phyloP scores from a whole-genome alignment of 2,797 vertebrate genomes.

The Potorous gilbertii region DNA sequence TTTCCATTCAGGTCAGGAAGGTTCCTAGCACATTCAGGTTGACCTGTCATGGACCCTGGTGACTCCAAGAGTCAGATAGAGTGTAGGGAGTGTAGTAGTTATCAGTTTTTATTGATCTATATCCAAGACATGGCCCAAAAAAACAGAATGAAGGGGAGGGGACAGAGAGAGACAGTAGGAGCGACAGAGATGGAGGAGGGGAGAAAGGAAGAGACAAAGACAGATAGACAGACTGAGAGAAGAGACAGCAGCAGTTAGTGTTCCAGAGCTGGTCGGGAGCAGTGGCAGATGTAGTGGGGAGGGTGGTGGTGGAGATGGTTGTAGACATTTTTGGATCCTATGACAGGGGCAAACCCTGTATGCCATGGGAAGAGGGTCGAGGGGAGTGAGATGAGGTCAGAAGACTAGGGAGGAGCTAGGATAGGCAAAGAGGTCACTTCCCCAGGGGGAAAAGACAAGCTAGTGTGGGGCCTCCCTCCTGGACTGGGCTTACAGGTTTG shows the following conservation, averaged over 20 bases:
- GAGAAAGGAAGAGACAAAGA: not conserved
- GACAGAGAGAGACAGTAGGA: too few relatives aligned
- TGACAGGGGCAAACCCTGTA: too few relatives aligned
- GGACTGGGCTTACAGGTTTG: not conserved
- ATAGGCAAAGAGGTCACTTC: too few relatives aligned
- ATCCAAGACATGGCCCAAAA: not conserved
- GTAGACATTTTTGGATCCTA: not conserved
- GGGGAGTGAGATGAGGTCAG: not conserved
- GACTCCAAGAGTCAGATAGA: too few relatives aligned
- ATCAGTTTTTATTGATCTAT: not conserved
- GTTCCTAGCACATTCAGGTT: too few relatives aligned
- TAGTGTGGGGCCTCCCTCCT: not conserved
- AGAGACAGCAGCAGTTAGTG: not conserved
- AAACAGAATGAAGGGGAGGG: not conserved
- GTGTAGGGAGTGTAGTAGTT: not conserved
- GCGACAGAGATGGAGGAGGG: too few relatives aligned
- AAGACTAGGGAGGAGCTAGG: not conserved
- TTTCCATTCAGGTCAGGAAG: too few relatives aligned
- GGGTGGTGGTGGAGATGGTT: too few relatives aligned
- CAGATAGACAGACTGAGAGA: not conserved
- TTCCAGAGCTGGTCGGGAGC: not conserved
- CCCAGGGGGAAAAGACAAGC: not conserved
- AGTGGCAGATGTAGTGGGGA: not conserved
- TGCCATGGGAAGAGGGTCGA: not conserved
- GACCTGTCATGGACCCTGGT: too few relatives aligned